Percentiles rank a stretch among this genome's conserved stretches.
Evolutionary conservation across 2,888 invertebrate genomes (phyloP).

Genomic region (Notocelia uddmanniana): DNA sequence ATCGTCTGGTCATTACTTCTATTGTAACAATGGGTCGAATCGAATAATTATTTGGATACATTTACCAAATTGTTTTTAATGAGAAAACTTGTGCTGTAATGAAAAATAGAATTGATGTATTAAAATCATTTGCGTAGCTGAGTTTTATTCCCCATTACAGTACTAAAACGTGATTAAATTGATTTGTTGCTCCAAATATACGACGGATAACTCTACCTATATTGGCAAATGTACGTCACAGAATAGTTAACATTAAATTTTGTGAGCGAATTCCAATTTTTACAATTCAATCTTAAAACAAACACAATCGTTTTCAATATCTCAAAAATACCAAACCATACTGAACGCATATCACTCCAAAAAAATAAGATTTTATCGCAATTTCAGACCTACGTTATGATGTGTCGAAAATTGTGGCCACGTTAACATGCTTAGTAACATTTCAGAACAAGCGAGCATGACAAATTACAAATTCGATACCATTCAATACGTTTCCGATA

Average conservation of each 20-base stretch:
- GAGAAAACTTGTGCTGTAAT: background rate
- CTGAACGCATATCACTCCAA: too few relatives aligned
- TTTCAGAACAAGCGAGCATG: background rate
- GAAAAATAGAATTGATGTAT: background rate
- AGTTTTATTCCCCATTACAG: background rate
- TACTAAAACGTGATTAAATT: background rate
- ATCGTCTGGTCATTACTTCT: background rate
- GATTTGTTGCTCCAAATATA: background rate
- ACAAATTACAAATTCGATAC: background rate
- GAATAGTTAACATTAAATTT: background rate
- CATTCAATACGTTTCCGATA: background rate
- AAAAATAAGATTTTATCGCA: too few relatives aligned
- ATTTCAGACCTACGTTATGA: too few relatives aligned
- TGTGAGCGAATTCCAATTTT: background rate
- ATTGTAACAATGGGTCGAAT: background rate
- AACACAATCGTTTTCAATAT: background rate
- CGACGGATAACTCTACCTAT: background rate
- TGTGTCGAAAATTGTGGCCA: too few relatives aligned
- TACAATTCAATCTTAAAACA: background rate
- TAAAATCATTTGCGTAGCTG: background rate
- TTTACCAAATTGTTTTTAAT: slow-evolving; percentile 3
- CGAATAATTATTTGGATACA: background rate
- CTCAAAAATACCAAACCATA: background rate
- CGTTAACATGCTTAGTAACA: background rate
- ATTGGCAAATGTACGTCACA: background rate